A percentile compares a stretch with the other conserved stretches of the same genome.
Evolutionary conservation across 2,797 vertebrate species (phyloP).

Genomic region (Lophotriccus pileatus): DNA sequence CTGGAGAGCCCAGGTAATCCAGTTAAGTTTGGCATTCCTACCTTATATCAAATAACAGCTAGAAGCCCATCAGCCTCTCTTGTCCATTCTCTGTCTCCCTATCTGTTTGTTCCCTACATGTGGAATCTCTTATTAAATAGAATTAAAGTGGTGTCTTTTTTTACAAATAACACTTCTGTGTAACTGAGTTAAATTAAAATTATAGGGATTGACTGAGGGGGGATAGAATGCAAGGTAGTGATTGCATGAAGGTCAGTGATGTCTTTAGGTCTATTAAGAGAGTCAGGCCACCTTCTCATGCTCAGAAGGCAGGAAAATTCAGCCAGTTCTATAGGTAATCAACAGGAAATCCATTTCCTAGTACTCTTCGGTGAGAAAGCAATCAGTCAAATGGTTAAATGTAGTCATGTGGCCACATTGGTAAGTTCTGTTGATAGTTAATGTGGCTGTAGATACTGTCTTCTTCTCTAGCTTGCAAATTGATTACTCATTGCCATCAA

Average conservation of each 20-base stretch:
- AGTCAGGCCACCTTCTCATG: too few species aligned
- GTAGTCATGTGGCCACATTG: not conserved
- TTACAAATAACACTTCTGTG: not conserved
- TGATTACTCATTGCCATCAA: not conserved
- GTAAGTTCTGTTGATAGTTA: not conserved
- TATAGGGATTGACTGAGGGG: not conserved
- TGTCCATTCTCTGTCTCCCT: not conserved
- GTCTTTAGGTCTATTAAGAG: not conserved
- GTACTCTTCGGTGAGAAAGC: not conserved
- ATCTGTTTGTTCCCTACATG: rapidly evolving
- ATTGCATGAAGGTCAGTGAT: not conserved
- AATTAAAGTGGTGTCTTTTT: not conserved
- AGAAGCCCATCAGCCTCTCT: not conserved
- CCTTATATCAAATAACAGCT: not conserved
- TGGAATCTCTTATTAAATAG: not conserved
- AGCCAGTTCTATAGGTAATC: not conserved
- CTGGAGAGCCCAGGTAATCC: conserved; percentile 79
- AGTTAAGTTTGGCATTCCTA: not conserved
- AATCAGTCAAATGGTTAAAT: not conserved
- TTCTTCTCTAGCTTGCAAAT: not conserved
- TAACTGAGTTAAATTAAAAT: not conserved
- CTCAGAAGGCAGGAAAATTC: not conserved
- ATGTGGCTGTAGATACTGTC: not conserved
- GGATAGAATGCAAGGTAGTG: not conserved
- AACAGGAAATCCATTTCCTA: not conserved